Evolutionary conservation across 2,888 invertebrate genomes (phyloP).

Genomic region (Macrostomum cliftonense): DNA sequence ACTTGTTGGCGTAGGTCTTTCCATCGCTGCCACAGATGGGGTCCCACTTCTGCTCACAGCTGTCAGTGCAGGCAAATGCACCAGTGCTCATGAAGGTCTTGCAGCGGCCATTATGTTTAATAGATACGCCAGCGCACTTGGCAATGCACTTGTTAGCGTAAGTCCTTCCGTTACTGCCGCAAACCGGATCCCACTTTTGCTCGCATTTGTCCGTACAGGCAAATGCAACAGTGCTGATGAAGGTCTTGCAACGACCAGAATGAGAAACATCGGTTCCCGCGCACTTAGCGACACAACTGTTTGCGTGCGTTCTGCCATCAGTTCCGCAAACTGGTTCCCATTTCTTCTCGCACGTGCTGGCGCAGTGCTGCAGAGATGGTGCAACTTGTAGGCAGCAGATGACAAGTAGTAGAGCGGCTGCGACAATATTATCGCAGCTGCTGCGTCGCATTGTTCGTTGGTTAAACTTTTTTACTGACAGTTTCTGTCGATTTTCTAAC

Average conservation of each 20-base stretch:
- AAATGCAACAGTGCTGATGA: slow-evolving; percentile 18
- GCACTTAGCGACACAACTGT: slow-evolving; percentile 52
- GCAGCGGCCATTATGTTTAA: slow-evolving; percentile 30
- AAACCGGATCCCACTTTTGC: slow-evolving; percentile 50
- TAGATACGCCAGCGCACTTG: slow-evolving; percentile 42
- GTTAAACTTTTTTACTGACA: too few species aligned
- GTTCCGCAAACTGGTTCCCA: slow-evolving; percentile 70
- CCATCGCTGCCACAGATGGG: slow-evolving; percentile 65
- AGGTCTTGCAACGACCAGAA: slow-evolving; percentile 30
- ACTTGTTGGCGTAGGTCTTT: slow-evolving; percentile 61
- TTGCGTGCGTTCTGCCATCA: slow-evolving; percentile 74
- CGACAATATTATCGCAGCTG: too few species aligned
- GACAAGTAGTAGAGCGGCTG: too few species aligned
- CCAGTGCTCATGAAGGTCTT: slow-evolving; percentile 21
- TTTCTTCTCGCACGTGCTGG: slow-evolving; percentile 4
- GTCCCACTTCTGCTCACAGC: slow-evolving; percentile 35
- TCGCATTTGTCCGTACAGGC: slow-evolving; percentile 9
- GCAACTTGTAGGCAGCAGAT: too few species aligned
- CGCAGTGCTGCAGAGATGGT: background rate
- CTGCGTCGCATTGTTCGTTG: too few species aligned
- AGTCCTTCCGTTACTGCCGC: slow-evolving; percentile 74
- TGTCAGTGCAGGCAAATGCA: slow-evolving; percentile 10
- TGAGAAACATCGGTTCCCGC: slow-evolving; percentile 44
- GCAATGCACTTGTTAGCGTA: slow-evolving; percentile 73
- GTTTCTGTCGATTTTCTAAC: too few species aligned